These are phyloP conservation scores for Cariama cristata DNA, from an alignment of 2,113 vertebrate species.

Conservation along the genomic window DNA sequence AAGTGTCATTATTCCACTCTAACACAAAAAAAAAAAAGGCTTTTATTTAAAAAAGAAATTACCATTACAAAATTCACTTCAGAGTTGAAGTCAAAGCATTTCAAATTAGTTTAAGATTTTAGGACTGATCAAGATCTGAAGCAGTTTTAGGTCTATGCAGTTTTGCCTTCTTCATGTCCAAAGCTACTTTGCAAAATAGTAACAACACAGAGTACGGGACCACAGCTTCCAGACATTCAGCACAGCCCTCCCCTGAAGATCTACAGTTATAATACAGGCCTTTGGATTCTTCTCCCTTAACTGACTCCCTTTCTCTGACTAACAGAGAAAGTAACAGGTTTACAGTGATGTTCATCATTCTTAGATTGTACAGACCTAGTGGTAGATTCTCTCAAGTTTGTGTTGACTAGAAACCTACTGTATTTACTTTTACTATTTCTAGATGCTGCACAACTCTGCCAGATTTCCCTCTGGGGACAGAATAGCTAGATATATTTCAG, in stretches of 20 bases:
- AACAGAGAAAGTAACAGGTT: neutral
- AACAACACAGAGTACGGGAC: neutral
- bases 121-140: neutral
- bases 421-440: neutral
- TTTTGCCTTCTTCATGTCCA: neutral
- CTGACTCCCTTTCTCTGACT: too few species aligned
- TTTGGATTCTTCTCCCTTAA: neutral
- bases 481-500: neutral
- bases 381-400: neutral
- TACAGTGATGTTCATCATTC: neutral
- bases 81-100: neutral
- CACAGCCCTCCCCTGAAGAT: neutral
- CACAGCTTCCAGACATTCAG: neutral
- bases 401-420: neutral
- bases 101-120: neutral
- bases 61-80: neutral
- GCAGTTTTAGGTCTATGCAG: neutral
- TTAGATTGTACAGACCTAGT: neutral
- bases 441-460: neutral
- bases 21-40: neutral
- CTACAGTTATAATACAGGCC: too few species aligned
- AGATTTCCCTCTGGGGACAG: neutral
- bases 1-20: neutral
- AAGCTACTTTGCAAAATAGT: neutral
- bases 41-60: neutral